phyloP scores from a whole-genome alignment of 64 coral and sea anemone genomes.

The Porites australiensis region DNA sequence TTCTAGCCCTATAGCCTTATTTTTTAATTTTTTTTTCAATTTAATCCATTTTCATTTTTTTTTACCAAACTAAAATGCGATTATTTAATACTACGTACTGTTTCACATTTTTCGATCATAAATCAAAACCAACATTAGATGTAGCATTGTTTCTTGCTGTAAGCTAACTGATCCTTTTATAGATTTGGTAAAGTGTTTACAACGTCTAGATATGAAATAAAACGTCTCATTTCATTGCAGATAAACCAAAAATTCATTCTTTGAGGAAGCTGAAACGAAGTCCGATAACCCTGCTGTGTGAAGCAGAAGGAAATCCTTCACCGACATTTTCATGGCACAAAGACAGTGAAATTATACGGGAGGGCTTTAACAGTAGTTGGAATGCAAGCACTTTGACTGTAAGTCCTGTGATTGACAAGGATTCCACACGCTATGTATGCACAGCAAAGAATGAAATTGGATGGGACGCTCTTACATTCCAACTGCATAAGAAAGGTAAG shows the following conservation, averaged over 20 bases:
- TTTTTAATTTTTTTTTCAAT: no score
- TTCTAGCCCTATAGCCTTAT: no score
- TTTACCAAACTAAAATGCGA: no score
- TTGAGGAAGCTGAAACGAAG: background rate
- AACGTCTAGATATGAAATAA: background rate
- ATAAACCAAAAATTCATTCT: conserved; percentile 4
- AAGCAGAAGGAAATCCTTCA: conserved; percentile 22
- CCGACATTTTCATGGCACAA: conserved; percentile 1
- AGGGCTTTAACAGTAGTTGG: background rate
- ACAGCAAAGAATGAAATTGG: conserved; percentile 9
- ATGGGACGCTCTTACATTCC: background rate
- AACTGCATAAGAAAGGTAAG: background rate
- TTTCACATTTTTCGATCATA: no score
- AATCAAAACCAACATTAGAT: no score
- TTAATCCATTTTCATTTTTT: no score
- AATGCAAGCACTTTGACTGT: background rate
- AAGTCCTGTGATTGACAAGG: background rate
- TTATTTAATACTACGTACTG: no score
- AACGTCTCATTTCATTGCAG: background rate
- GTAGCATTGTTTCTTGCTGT: no score
- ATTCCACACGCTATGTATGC: conserved; percentile 12
- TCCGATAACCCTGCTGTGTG: background rate
- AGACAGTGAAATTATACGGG: background rate
- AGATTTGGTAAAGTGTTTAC: no score
- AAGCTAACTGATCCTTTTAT: no score